Evolutionary conservation across 2,888 invertebrate genomes (phyloP).

Genomic region (Lycophotia porphyrea): DNA sequence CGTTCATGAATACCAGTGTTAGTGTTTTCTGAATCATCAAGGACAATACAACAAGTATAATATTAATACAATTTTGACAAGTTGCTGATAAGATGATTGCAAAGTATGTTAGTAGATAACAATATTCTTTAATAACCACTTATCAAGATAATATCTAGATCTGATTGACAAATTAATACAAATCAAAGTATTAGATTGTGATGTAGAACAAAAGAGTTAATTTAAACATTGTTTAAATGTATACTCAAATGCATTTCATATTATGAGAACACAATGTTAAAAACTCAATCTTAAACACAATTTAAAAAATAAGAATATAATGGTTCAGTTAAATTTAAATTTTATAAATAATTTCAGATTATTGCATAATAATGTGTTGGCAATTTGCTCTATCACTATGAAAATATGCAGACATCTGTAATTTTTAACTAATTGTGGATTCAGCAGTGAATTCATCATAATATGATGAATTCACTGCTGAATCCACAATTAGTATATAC

Average conservation of each 20-base stretch:
- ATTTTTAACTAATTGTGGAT: not conserved
- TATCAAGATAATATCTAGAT: conserved; percentile 7
- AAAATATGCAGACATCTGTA: conserved; percentile 6
- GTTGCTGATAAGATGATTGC: conserved; percentile 33
- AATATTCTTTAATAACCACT: conserved; percentile 7
- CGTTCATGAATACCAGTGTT: too few species aligned
- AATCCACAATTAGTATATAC: too few species aligned
- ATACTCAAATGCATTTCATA: not conserved
- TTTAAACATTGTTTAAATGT: not conserved
- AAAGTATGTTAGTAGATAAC: conserved; percentile 33
- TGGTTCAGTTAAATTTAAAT: conserved; percentile 24
- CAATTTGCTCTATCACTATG: conserved; percentile 21
- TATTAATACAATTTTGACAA: conserved; percentile 10
- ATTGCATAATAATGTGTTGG: conserved; percentile 21
- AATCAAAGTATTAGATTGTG: not conserved
- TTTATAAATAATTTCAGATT: conserved; percentile 29
- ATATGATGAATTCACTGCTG: too few species aligned
- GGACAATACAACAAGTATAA: not conserved
- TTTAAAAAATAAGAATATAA: conserved; percentile 54
- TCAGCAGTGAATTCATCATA: not conserved
- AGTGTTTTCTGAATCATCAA: not conserved
- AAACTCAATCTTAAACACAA: conserved; percentile 26
- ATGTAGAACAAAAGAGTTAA: not conserved
- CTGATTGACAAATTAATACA: conserved; percentile 19
- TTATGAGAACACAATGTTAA: conserved; percentile 1